Base-by-base conservation (phyloP, 2,888 invertebrate species). In the Podotricha telesiphe region DNA sequence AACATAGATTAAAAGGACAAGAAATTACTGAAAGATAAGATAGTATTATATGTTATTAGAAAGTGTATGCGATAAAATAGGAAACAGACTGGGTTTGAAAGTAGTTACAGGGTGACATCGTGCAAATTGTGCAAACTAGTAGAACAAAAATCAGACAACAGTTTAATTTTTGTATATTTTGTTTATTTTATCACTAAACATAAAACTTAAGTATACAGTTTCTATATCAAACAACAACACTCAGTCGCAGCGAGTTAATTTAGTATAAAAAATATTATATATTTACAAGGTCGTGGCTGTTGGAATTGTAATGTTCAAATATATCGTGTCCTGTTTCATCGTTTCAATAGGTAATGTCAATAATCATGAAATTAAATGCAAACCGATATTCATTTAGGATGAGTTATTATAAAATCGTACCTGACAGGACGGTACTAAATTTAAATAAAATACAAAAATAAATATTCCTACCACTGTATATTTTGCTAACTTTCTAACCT, bases 151-250 rank as follows among this genome's bases (percentile, higher is more conserved):
- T 86, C 74, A 86, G 81, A 87, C 85, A 86, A 86, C 82, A 76
- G 58, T 61, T 74, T 74, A 80, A 76, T 82, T 87, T 89, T 89
- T 88, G 80, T 82, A 84, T 86, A 74, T 87, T 89, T 88, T 89
- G 86, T 92, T 91, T 91, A 91, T 93, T 93, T 91, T 93, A 90
- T 91, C 86, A 91, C 92, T 93, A 91, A 91, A 89, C 86, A 87
- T 91, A 88, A 90, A 92, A 86, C 93, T 93, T 92, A 91, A 86
- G 88, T 89, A 89, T 92, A 93, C 91, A 92, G 91, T 91, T 89
- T 88, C 87, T 90, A 91, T 89, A 91, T 91, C 87, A 86, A 92
- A 91, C 88, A 91, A 90, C 88, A 91, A 88, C 89, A 88, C 88
- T 89, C 90, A 90, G 90, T 91, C 89, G 89, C 86, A 89, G 87